Percentiles rank a stretch among this genome's conserved stretches.
Conservation (phyloP, 2,113 vertebrate species). For the Rhinoptilus africanus region DNA sequence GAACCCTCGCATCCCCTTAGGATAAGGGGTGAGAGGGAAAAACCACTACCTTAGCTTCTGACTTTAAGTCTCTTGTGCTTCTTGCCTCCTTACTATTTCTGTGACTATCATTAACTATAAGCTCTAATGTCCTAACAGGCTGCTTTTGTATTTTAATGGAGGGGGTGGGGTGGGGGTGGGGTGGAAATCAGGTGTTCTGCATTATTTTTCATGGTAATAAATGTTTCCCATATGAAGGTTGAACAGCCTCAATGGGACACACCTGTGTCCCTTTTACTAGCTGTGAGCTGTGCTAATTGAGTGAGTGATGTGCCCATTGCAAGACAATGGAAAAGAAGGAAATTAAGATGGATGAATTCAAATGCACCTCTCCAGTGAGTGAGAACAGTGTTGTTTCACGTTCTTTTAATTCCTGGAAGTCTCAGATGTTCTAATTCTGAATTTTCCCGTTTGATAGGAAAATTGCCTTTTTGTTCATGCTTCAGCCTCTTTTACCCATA, state of each 20-base stretch:
- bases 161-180: too few relatives aligned
- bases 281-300: neutral
- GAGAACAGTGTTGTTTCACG: neutral
- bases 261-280: neutral
- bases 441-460: neutral
- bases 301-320: neutral
- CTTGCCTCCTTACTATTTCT: neutral
- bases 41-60: rapidly evolving
- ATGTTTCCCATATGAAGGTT: neutral
- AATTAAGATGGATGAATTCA: constrained; percentile 27
- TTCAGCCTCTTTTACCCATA: neutral
- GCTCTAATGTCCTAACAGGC: neutral
- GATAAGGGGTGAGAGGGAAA: neutral
- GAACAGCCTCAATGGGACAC: neutral
- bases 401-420: neutral
- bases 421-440: neutral
- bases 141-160: neutral
- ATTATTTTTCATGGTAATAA: neutral
- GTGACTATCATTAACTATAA: neutral
- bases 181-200: neutral
- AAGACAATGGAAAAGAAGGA: neutral
- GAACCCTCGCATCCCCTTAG: neutral
- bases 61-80: neutral
- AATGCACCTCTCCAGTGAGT: neutral
- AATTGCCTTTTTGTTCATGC: neutral